Evolutionary conservation across 2,888 invertebrate species (phyloP).

Genomic region (Dysmachus trigonus): DNA sequence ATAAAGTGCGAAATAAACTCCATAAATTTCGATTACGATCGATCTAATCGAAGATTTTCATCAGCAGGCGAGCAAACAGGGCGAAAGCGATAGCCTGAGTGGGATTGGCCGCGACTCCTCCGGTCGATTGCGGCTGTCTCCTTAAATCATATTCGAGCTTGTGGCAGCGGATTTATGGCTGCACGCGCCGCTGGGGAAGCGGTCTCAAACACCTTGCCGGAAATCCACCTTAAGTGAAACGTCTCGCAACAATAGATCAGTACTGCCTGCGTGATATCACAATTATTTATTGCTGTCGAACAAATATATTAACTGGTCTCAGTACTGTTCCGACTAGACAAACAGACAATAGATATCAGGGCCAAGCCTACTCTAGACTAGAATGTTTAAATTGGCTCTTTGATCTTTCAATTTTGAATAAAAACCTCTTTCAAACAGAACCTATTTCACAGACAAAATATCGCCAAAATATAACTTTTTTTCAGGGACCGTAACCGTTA

Average conservation of each 20-base stretch:
- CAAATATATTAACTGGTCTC: not conserved
- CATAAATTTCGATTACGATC: conserved; percentile 41
- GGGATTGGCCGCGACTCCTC: not conserved
- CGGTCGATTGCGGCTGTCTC: not conserved
- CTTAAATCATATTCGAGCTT: conserved; percentile 34
- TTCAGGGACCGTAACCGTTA: no score
- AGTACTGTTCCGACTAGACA: not conserved
- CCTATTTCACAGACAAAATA: no score
- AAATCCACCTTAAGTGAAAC: conserved; percentile 28
- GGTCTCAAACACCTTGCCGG: conserved; percentile 9
- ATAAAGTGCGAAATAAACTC: conserved; percentile 37
- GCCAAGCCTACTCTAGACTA: no score
- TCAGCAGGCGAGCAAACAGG: conserved; percentile 27
- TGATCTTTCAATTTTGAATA: not conserved
- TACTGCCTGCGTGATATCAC: conserved; percentile 20
- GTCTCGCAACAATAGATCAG: conserved; percentile 39
- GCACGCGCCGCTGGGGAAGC: not conserved
- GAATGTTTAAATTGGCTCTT: not conserved
- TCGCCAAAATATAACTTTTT: no score
- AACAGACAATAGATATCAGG: not conserved
- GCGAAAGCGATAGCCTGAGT: conserved; percentile 5
- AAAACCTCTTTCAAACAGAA: no score
- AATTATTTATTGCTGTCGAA: conserved; percentile 23
- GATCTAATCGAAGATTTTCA: conserved; percentile 40
- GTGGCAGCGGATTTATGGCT: conserved; percentile 23